A percentile compares a stretch with the other conserved stretches of the same genome.
Evolutionary conservation across 2,113 vertebrate genomes (phyloP).

Genomic region (Dicaeum eximium): DNA sequence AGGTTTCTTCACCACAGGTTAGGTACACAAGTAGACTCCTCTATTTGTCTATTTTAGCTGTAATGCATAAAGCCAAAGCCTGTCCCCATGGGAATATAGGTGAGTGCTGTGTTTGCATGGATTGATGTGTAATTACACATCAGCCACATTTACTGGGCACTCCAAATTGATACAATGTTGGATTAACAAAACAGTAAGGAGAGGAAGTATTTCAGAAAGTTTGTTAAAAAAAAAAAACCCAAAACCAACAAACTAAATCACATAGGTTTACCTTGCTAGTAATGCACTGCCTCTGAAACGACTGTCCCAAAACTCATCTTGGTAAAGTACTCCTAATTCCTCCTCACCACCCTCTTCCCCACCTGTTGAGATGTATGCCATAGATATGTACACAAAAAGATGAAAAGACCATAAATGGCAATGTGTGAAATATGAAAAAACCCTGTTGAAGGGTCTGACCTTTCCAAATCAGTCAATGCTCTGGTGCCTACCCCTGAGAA

Average conservation of each 20-base stretch:
- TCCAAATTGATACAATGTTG: background rate
- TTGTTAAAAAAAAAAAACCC: background rate
- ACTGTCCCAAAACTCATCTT: background rate
- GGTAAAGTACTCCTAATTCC: background rate
- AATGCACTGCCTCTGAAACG: background rate
- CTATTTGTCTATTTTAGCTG: background rate
- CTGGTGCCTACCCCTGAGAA: constrained; percentile 1
- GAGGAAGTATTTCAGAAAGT: background rate
- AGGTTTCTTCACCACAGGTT: background rate
- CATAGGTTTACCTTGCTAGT: background rate
- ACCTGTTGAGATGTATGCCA: background rate
- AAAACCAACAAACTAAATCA: too few species aligned
- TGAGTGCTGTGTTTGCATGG: background rate
- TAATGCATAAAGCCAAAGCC: background rate
- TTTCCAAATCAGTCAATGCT: constrained; percentile 56
- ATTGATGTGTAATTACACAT: background rate
- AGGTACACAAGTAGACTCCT: background rate
- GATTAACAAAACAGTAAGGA: background rate
- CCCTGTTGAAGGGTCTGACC: constrained; percentile 20
- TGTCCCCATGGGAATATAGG: background rate
- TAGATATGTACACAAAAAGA: background rate
- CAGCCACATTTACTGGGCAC: background rate
- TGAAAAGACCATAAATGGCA: background rate
- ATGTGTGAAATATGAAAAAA: background rate
- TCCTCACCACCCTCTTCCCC: background rate